These are phyloP conservation scores for Vultur gryphus DNA, from an alignment of 2,797 vertebrate genomes.

Conservation along the genomic window DNA sequence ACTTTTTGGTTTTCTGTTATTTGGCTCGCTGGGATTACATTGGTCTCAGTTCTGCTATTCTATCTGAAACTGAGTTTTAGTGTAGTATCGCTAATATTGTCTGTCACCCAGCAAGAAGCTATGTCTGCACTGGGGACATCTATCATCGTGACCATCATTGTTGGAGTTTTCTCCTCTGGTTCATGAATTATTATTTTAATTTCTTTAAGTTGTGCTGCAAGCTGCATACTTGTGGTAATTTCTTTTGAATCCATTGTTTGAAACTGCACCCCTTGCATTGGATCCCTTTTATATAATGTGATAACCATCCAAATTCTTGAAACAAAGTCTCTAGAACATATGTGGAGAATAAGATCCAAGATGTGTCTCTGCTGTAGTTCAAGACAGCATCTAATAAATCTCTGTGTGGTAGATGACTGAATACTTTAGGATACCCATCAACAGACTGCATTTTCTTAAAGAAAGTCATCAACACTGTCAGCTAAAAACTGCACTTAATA, in stretches of 20 bases:
- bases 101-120: background rate
- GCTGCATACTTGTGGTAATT: background rate
- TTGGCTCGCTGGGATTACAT: background rate
- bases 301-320: background rate
- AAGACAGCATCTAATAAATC: background rate
- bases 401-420: background rate
- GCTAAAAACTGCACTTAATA: background rate
- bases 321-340: background rate
- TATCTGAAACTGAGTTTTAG: background rate
- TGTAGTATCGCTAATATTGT: background rate
- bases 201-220: background rate
- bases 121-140: background rate
- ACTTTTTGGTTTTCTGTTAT: background rate
- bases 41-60: background rate
- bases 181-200: background rate
- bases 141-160: accelerated
- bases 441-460: background rate
- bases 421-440: background rate
- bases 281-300: background rate
- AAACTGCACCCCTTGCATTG: background rate
- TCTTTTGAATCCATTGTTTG: background rate
- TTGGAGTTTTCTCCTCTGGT: background rate
- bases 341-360: background rate
- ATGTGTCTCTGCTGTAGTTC: background rate
- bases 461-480: background rate